These are phyloP conservation scores for Drosophila jambulina DNA, from an alignment of 1,140 invertebrate genomes.

Conservation along the genomic window DNA sequence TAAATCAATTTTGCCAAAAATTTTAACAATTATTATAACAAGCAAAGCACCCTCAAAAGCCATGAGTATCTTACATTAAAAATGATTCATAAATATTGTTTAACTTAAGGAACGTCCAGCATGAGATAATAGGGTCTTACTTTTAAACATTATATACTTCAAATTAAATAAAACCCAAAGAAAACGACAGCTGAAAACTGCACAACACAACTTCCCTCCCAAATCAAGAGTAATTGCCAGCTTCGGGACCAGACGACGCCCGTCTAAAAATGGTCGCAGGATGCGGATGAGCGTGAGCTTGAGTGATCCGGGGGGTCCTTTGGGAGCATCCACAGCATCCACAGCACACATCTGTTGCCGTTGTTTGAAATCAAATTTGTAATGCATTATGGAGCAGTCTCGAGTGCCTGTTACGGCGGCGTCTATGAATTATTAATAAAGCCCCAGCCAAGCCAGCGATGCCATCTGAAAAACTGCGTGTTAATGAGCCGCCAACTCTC, in stretches of 20 bases:
- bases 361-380: constrained; percentile 63
- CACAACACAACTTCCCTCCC: constrained; percentile 4
- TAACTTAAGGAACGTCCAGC: background rate
- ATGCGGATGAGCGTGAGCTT: constrained; percentile 37
- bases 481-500: constrained; percentile 81
- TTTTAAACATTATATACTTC: background rate
- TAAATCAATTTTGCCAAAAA: too few species aligned
- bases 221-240: constrained; percentile 11
- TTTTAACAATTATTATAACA: too few species aligned
- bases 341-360: constrained; percentile 36
- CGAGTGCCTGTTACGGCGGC: constrained; percentile 41
- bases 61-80: too few species aligned
- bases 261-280: constrained; percentile 58
- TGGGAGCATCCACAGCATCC: constrained; percentile 38
- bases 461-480: constrained; percentile 68
- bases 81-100: background rate
- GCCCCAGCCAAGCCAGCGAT: constrained; percentile 28
- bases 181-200: background rate
- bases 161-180: background rate
- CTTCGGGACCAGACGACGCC: constrained; percentile 33
- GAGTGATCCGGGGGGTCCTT: constrained; percentile 44
- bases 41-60: too few species aligned
- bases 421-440: constrained; percentile 81
- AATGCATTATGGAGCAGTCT: constrained; percentile 77
- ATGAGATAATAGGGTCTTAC: background rate